Evolutionary conservation across 2,113 vertebrate species (phyloP), one percentile per base, ranked within the genome.

Genomic region (Thalassarche chlororhynchos): DNA sequence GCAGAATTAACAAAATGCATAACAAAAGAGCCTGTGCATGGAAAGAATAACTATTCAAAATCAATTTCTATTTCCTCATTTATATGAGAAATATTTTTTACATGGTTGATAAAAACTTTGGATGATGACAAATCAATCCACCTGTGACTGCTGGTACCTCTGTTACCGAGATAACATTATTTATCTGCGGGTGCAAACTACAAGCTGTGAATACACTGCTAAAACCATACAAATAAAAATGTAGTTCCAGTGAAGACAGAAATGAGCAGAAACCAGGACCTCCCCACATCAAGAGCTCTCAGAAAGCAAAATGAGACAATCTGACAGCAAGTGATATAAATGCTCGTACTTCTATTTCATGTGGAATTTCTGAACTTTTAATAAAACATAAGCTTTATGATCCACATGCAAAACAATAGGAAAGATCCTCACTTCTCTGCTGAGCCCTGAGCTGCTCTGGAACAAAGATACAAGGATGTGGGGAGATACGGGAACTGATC

Each of bases 1-100:
- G 88, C 90, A 88, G 90, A 98, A 98, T 98, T 97, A 98, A 96
- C 51, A 66, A 97, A 97, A 97, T 81, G 94, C 94, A 93, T 96
- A 98, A 97, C 95, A 98, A 98, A 98, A 55, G 98, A 92, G 83
- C 93, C 71, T 74, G 92, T 64, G 84, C 84, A 96, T 94, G 83
- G 68, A 80, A 97, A 84, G 44, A 93, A 14, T 18, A 96, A 55
- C 26, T 95, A 93, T 28, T 97, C n/a, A 96, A 88, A 81, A 74
- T 58, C 44, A 61, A 79, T 93, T 57, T 68, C 23, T 86, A 31
- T 52, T 96, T 97, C 64, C 42, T 79, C 24, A 32, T 83, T 75
- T 75, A 46, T 16, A 80, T 1, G 9, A 92, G 55, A 66, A 91
- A 40, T 78, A 64, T 51, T 60, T 95, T 90, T 58, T 70, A 91